phyloP scores from a whole-genome alignment of 2,888 invertebrate species.

The Liodrosophila aerea region DNA sequence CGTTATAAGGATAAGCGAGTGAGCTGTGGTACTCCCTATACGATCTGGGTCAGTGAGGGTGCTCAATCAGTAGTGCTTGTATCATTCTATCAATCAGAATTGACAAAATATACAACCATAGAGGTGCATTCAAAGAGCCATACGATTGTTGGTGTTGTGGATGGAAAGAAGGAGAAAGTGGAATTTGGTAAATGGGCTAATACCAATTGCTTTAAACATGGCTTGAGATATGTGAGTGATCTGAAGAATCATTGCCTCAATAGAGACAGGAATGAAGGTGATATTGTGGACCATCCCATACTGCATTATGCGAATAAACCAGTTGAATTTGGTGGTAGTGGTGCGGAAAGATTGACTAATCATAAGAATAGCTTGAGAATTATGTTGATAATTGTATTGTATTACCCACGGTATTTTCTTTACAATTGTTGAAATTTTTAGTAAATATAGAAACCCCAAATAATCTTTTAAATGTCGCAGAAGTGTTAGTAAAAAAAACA shows the following conservation, averaged over 20 bases:
- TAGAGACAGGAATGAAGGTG: not conserved
- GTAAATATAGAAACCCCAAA: too few relatives aligned
- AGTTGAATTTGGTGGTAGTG: too few relatives aligned
- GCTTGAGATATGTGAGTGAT: constrained; percentile 2
- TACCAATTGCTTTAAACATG: constrained; percentile 5
- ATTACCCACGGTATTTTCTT: too few relatives aligned
- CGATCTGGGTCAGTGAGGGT: not conserved
- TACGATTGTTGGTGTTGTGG: not conserved
- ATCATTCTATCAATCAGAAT: not conserved
- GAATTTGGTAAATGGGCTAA: not conserved
- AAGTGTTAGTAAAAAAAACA: too few relatives aligned
- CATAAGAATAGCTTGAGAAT: too few relatives aligned
- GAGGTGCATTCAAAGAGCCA: not conserved
- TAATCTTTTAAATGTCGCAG: too few relatives aligned
- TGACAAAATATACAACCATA: not conserved
- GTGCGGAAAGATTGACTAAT: too few relatives aligned
- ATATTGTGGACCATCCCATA: constrained; percentile 6
- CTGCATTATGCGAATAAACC: constrained; percentile 3
- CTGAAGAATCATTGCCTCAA: constrained; percentile 2
- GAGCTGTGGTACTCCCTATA: not conserved
- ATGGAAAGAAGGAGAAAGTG: not conserved
- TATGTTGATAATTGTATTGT: too few relatives aligned
- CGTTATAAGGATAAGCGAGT: not conserved
- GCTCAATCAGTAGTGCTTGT: not conserved
- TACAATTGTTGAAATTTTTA: too few relatives aligned